Base-by-base conservation (phyloP, 2,888 invertebrate species). In the Pristionchus exspectatus region DNA sequence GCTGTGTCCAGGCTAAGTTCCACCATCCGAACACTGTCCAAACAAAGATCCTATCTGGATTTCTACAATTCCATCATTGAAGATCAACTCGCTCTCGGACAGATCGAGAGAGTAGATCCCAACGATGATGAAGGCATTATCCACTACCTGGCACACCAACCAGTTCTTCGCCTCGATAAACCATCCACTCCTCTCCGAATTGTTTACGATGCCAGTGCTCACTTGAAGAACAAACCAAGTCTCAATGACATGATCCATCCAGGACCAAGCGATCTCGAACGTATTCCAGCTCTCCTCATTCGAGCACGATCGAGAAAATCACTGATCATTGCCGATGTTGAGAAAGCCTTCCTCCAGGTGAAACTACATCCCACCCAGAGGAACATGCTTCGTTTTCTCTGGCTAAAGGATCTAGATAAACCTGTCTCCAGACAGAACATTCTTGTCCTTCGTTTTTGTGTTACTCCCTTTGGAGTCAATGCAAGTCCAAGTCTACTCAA, bases 381-480 rank as follows among this genome's bases (percentile, higher is more conserved):
- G 16, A 89, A 93, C 54, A 66, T 81, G 0, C 90, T 91, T 0
- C 56, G 91, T 7, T 91, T 93, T 50, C 74, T 93, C 21, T 93
- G 92, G 92, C n/a, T 91, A 0, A 90, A 90, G 21, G 91, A 93
- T 69, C 18, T 59, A 2, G 44, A 30, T 2, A 83, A 87, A 24
- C 90, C 90, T 18, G 88, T 89, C 0, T 54, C 83, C 9, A 16
- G 38, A 2, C 83, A 91, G 16, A 93, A 93, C 87, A 72, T 92
- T 2, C n/a, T 54, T 12, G 56, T 84, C 1, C 89, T 84, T 18
- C 87, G 92, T 21, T 93, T 92, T 89, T 59, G 63, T 21, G 30
- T 90, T 7, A 56, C 92, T 0, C 92, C 92, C 10, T 92, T 93
- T 56, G 93, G 93, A 14, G 83, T 92, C 0, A 88, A 74, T 44